phyloP scores from a whole-genome alignment of 92 coral and sea anemone genomes.

The Actinernus sp. region DNA sequence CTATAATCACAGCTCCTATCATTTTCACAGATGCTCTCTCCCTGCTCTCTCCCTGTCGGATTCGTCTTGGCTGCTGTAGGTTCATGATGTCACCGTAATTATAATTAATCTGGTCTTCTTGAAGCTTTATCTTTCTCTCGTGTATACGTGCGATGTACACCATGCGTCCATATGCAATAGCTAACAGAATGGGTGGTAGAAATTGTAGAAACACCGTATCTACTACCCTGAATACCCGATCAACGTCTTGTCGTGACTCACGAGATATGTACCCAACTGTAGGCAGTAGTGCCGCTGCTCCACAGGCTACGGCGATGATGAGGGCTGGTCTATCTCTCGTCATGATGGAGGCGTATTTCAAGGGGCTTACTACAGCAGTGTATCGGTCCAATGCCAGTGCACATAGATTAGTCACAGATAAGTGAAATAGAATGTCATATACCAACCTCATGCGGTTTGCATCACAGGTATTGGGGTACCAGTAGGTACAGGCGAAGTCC shows the following conservation, averaged over 20 bases:
- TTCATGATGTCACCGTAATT: slow-evolving; percentile 28
- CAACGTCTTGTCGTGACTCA: background rate
- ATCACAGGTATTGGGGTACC: slow-evolving; percentile 40
- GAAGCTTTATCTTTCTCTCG: slow-evolving; percentile 32
- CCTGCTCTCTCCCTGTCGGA: slow-evolving; percentile 9
- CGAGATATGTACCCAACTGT: background rate
- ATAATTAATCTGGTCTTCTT: slow-evolving; percentile 38
- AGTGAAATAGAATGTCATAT: slow-evolving; percentile 53
- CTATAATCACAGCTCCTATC: slow-evolving; percentile 29
- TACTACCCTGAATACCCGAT: background rate
- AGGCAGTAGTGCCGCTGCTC: slow-evolving; percentile 11
- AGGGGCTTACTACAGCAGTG: background rate
- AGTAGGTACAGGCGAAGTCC: slow-evolving; percentile 43
- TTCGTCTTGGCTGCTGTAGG: background rate
- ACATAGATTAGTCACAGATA: slow-evolving; percentile 68
- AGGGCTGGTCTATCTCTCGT: slow-evolving; percentile 1
- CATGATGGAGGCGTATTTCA: slow-evolving; percentile 5
- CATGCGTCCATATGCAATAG: slow-evolving; percentile 30
- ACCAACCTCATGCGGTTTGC: slow-evolving; percentile 2
- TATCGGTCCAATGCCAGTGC: slow-evolving; percentile 31
- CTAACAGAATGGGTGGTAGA: slow-evolving; percentile 35
- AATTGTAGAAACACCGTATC: slow-evolving; percentile 28
- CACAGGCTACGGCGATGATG: slow-evolving; percentile 11
- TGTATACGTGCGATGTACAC: slow-evolving; percentile 35
- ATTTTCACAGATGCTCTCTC: slow-evolving; percentile 25